Base-by-base conservation (phyloP, 1,140 invertebrate genomes). In the Aphidius ervi region DNA sequence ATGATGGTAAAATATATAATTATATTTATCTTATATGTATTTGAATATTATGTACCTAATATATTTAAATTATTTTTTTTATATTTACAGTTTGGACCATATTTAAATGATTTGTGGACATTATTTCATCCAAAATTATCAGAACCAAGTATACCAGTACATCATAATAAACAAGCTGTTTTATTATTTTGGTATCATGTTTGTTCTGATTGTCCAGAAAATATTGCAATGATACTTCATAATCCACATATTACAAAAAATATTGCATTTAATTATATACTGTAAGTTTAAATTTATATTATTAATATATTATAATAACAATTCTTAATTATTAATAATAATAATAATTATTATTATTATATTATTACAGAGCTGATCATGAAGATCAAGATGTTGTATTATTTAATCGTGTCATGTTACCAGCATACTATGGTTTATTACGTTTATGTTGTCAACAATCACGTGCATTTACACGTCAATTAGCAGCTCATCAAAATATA, bases 221-320 rank as follows among this genome's bases (percentile, higher is more conserved):
- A 96, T 78, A 87, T 96, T 45, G 86, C 92, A 70, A 83, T 92
- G 42, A 93, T 96, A 67, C 84, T 93, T 58, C 85, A 88, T 65
- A 93, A 93, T 79, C 87, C 85, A 63, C 86, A 88, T 73, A 90
- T 93, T 65, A 91, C 83, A 61, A 96, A 93, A 77, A 95, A 97
- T 73, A 95, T 97, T 76, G 93, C 93, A 66, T 97, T 96, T 82
- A 97, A 96, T 79, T 97, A 97, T 75, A 97, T 97, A 75, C 79
- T 97, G 92, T 95, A 83, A 88, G 90, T 86, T 58, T 4, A 31
- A 48, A 58, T 6, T 57, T 47, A 16, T n/a, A 39, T 4, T 7
- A 42, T 56, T 56, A 45, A 45, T 59, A 56, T 50, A 6, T 1
- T 2, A 54, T 31, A 45, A 60, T 50, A 58, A 10, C 56, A 56